Evolutionary conservation across 2,888 invertebrate genomes (phyloP), one percentile per base, ranked within the genome.

Genomic region (Drosophila crucigera): DNA sequence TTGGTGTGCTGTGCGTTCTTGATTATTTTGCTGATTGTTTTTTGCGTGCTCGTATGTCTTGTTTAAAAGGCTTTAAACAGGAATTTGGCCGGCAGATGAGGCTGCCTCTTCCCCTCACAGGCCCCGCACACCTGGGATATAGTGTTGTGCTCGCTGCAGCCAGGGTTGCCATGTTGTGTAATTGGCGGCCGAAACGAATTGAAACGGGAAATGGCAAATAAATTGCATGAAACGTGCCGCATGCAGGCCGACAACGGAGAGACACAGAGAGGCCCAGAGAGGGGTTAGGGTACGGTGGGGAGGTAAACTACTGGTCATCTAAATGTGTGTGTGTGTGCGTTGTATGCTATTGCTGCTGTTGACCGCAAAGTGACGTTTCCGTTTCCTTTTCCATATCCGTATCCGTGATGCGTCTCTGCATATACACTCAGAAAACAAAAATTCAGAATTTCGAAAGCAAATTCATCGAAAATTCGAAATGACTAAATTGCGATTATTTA

Each of bases 161-260:
- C 76, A 63, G 37, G 71, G 37, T 25, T 43, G 71, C 66, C 78
- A 82, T 70, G 75, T 72, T 83, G 81, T 89, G 84, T 85, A 85
- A 85, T 90, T 85, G 90, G 90, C 82, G 84, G 78, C 89, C 82
- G 70, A 83, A 86, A 73, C 89, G 90, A 89, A 86, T 90, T 89
- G 89, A 86, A 90, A 89, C 78, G 86, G 85, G 89, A 86, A 86
- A 86, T 86, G 84, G 73, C 79, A 78, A 86, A 89, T 86, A 89
- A 86, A 86, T 86, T 85, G 85, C 88, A 85, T 90, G 85, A 90
- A 85, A 85, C 82, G 85, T 85, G 90, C 73, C 78, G 52, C 71
- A 71, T 50, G 64, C 55, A 28, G 35, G 16, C 25, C 25, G 22
- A 7, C 19, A 10, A 25, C 47, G 9, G 16, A 25, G 30, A 30